Conservation (phyloP, 2,888 invertebrate species). For the Lepidocyrtoides sp. region DNA sequence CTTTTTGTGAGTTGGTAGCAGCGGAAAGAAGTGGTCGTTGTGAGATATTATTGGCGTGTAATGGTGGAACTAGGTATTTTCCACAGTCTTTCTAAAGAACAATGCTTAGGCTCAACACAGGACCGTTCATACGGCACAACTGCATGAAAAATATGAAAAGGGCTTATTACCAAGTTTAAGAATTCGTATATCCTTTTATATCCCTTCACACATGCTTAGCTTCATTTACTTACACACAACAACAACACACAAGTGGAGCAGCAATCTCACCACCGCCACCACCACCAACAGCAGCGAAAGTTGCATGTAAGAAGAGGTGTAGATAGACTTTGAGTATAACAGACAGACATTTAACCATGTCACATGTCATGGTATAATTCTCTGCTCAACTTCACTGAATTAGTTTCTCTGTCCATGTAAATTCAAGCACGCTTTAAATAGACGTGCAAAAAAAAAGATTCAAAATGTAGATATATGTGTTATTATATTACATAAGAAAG, state of each 20-base stretch:
- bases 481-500: conserved; percentile 11
- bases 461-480: not conserved
- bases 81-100: conserved; percentile 23
- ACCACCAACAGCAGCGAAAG: not conserved
- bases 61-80: conserved; percentile 42
- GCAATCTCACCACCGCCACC: not conserved
- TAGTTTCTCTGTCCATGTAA: not conserved
- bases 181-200: not conserved
- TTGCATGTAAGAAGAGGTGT: conserved; percentile 5
- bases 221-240: not conserved
- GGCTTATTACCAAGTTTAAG: not conserved
- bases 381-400: not conserved
- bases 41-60: not conserved
- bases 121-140: conserved; percentile 28
- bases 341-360: conserved; percentile 25
- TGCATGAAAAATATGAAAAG: not conserved
- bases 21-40: not conserved
- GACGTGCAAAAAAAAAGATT: conserved; percentile 24
- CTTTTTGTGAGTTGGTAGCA: conserved; percentile 28
- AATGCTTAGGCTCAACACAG: conserved; percentile 23
- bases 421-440: not conserved
- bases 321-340: not conserved
- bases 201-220: not conserved
- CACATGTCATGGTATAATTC: conserved; percentile 41
- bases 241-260: conserved; percentile 31